Evolutionary conservation across 2,797 vertebrate genomes (phyloP).

Genomic region (Siniperca undulata): DNA sequence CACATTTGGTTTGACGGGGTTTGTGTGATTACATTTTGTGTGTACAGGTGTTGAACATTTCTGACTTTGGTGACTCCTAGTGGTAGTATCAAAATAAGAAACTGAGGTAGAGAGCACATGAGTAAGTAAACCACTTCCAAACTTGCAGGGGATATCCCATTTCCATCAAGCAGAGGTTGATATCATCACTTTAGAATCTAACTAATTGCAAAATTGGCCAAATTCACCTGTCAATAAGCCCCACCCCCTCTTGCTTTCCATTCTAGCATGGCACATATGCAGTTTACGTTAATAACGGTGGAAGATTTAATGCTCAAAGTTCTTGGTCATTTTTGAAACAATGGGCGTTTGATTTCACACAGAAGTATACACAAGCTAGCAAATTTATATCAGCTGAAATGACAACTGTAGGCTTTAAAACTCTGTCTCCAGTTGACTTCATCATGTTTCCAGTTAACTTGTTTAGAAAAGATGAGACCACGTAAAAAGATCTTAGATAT

Average conservation of each 20-base stretch:
- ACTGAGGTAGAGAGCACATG: too few species aligned
- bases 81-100: neutral
- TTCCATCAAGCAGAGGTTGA: neutral
- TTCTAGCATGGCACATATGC: neutral
- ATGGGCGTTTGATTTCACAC: neutral
- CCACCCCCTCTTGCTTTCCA: neutral
- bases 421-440: too few species aligned
- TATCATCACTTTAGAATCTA: neutral
- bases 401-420: too few species aligned
- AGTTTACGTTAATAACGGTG: neutral
- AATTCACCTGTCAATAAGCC: neutral
- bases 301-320: neutral
- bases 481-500: neutral
- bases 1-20: constrained; percentile 21
- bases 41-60: neutral
- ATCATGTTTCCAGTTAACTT: neutral
- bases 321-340: neutral
- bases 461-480: neutral
- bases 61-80: neutral
- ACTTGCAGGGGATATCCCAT: neutral
- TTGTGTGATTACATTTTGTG: neutral
- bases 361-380: neutral
- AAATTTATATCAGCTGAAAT: neutral
- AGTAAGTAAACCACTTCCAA: neutral
- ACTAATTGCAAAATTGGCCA: neutral